Evolutionary conservation across 2,888 invertebrate genomes (phyloP), one percentile per base, ranked within the genome.

Genomic region (Falcaria lacertinaria): DNA sequence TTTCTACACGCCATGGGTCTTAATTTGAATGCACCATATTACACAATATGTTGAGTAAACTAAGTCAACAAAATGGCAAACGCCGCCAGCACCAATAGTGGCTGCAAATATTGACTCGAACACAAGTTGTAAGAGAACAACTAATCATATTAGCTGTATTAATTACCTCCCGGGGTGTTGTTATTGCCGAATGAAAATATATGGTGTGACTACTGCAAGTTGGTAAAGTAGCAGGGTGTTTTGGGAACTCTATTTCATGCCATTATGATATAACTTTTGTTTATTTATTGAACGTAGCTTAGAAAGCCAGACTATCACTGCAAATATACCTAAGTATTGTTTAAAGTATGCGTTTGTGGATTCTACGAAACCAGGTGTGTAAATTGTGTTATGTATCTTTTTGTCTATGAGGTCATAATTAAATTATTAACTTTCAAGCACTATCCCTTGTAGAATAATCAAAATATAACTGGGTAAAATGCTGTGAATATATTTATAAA

Each of bases 111-210:
- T 54, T 56, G 43, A 51, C 54, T 25, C 34, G 16, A 39, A 19
- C 39, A 44, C 63, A 75, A 75, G 60, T 77, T 67, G 44, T 62
- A 62, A 68, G 74, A 73, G 74, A 81, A 74, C 77, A 77, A 75
- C 80, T 86, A 86, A 88, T 85, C 80, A 86, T 86, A 86, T 88
- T 86, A 86, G 77, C 71, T 62, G 71, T 83, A 85, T 83, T 86
- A 87, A 85, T 85, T 71, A 82, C 69, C 60, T 78, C 81, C 80
- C 75, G 61, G 49, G 67, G 73, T 74, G 76, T 64, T 70, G 72
- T 69, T 72, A 69, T 70, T 81, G 77, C 78, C 78, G 81, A 82
- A 84, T 87, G 85, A 83, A 78, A 86, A 85, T 86, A 74, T 81
- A 84, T 78, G 71, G 71, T 60, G 58, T 52, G 64, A 69, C 68